Base-by-base conservation (phyloP, 2,113 vertebrate genomes). In the Jacana jacana region DNA sequence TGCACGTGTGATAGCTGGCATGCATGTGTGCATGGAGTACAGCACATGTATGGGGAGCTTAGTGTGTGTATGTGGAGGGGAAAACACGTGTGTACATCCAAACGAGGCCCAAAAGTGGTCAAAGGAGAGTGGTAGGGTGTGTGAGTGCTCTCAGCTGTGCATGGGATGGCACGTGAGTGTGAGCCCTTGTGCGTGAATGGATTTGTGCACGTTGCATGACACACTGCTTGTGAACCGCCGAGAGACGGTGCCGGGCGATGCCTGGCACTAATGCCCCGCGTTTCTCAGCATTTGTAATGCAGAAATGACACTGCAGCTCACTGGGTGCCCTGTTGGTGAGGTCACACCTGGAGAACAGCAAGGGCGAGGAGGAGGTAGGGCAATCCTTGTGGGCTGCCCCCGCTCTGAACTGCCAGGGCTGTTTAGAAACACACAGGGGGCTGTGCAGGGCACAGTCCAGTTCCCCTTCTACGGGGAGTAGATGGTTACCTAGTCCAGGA, bases 211-310 rank as follows among this genome's bases (percentile, higher is more conserved):
- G 0, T 2, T n/a, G 65, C 13, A 5, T 35, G 82, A 20, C 17
- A 23, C 10, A 1, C 35, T 35, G 0, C 37, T 24, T 35, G 39
- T 35, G 63, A 77, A 2, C 28, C 6, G 1, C 5, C 20, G 25
- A 7, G 4, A 42, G 54, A 44, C 78, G 49, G 88, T 4, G 18
- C 1, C 3, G 44, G 22, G 3, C 1, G 16, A 10, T 54, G 55
- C 55, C 51, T 42, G 39, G 28, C 35, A 14, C 52, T 51, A 11
- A 24, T 14, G n/a, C 49, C 18, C 30, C 1, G 0, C 9, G 27
- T 51, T 85, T 75, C 61, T 57, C 30, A 44, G 44, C 1, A 22
- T 48, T 69, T 66, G 37, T 46, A 27, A 14, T 44, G 35, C 64
- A 81, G 69, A 48, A 46, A 52, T 31, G 18, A 6, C 22, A 33